These are phyloP conservation scores for Tragelaphus buxtoni DNA, from an alignment of 2,113 vertebrate genomes.

Conservation along the genomic window DNA sequence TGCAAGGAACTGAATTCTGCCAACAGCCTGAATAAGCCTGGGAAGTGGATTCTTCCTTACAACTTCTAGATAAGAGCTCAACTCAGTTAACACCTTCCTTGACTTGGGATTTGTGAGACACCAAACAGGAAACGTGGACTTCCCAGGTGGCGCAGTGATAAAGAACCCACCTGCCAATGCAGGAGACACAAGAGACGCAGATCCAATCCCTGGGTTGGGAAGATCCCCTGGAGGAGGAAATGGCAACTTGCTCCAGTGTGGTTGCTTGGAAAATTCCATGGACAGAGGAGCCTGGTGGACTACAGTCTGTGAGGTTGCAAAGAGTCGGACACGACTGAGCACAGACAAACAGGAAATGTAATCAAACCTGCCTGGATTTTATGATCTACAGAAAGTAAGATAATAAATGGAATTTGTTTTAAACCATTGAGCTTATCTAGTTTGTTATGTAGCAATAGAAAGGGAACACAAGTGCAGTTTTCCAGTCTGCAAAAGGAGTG, in stretches of 20 bases:
- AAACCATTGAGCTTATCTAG: neutral
- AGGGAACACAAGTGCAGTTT: neutral
- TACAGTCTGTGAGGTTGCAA: neutral
- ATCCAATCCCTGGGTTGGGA: neutral
- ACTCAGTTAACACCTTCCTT: neutral
- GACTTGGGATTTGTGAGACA: neutral
- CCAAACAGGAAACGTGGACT: neutral
- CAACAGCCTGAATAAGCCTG: neutral
- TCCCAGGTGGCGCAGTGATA: neutral
- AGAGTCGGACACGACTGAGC: neutral
- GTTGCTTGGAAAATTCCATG: neutral
- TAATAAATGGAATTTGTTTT: conserved; percentile 16
- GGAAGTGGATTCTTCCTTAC: neutral
- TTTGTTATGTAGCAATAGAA: neutral
- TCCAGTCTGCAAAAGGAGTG: neutral
- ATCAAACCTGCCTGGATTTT: neutral
- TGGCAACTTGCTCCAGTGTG: neutral
- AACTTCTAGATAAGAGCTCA: neutral
- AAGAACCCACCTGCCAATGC: neutral
- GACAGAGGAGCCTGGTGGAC: neutral
- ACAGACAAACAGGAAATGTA: neutral
- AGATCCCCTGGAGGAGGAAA: neutral
- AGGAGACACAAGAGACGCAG: neutral
- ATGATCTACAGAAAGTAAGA: neutral
- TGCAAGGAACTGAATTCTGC: neutral